Percentiles rank a stretch among this genome's conserved stretches.
phyloP scores from a whole-genome alignment of 2,888 invertebrate species.

The Tetragnatha montana region DNA sequence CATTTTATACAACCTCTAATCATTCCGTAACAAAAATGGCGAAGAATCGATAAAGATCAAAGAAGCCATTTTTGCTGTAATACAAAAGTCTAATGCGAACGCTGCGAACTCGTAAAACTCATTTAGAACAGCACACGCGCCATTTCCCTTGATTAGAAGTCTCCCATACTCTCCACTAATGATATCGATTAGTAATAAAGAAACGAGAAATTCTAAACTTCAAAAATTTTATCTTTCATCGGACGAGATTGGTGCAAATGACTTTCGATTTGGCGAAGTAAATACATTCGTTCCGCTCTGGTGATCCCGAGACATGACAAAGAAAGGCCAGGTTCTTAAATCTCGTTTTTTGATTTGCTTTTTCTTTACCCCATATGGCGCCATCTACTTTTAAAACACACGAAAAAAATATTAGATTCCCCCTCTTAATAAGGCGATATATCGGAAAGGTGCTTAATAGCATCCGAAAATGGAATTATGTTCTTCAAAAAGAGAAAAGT shows the following conservation, averaged over 20 bases:
- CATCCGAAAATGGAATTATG: constrained; percentile 15
- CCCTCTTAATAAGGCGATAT: constrained; percentile 11
- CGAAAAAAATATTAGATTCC: not conserved
- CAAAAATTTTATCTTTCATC: not conserved
- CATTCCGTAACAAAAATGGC: not conserved
- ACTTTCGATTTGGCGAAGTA: not conserved
- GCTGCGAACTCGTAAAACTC: not conserved
- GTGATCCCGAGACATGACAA: not conserved
- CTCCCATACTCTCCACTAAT: not conserved
- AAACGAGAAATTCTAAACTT: not conserved
- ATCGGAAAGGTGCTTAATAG: constrained; percentile 8
- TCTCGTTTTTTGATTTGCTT: not conserved
- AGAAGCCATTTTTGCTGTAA: not conserved
- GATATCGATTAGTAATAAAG: constrained; percentile 1
- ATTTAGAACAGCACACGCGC: not conserved
- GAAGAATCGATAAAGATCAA: not conserved
- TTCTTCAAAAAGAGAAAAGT: not conserved
- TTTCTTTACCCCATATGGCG: not conserved
- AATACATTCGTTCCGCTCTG: not conserved
- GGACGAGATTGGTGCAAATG: not conserved
- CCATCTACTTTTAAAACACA: constrained; percentile 14
- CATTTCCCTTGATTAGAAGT: not conserved
- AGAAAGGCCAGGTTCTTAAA: not conserved
- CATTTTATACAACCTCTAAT: not conserved
- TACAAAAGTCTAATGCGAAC: not conserved